Base-by-base conservation (phyloP, 2,797 vertebrate genomes). In the Macropus fuliginosus region DNA sequence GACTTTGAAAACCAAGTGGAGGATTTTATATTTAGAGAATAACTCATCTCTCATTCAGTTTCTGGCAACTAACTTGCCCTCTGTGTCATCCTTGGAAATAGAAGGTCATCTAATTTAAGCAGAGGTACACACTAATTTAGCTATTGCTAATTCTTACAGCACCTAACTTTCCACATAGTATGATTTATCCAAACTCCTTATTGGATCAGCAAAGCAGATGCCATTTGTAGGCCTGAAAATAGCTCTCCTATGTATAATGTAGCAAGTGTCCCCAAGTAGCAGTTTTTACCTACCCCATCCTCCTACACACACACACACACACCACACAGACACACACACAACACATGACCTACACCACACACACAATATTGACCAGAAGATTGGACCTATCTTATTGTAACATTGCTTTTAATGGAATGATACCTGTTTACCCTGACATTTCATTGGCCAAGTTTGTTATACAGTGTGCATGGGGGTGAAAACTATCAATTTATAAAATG, bases 31-130 rank as follows among this genome's bases (percentile, higher is more conserved):
- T 87, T 87, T 94, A 91, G 62, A 95, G 81, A 94, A 50, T 87
- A 93, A 89, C 28, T 54, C 81, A 29, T 62, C 55, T 93, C 28
- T 93, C 55, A 66, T 93, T 94, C 66, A 92, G 27, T 91, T 93
- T 94, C 87, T 94, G 34, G n/a, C 93, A 94, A 66, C 29, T 91
- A 95, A 62, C 29, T 54, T 94, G 92, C 95, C 16, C 91, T 92
- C 90, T n/a, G 50, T 92, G 6, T 92, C 57, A 87, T 94, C 40
- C 55, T 87, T 91, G 56, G 40, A 54, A 46, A 56, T 56, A 54
- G 81, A 96, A 91, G 54, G 81, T 92, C 90, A 93, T 91, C 81
- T 93, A 95, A 87, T 92, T 93, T 92, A 95, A 96, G 59, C 92
- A 93, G 54, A 92, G 4, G n/a, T 91, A 40, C 92, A 46, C 54